phyloP scores from a whole-genome alignment of 2,888 invertebrate species.

The Odiellus spinosus region DNA sequence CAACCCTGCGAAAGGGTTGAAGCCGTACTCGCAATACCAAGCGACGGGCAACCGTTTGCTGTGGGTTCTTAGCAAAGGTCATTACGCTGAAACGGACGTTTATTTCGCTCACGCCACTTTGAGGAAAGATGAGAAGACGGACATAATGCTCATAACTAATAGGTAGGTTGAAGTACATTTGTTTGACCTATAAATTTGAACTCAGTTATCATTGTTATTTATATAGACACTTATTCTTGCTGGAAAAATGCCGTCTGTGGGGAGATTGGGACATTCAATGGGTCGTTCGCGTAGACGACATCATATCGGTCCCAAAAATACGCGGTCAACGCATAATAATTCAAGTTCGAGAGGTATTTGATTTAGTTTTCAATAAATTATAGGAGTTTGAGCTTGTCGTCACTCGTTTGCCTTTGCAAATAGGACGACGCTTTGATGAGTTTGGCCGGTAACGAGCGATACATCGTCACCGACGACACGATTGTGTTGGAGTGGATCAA shows the following conservation, averaged over 20 bases:
- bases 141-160: conserved; percentile 48
- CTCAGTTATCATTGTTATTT: not conserved
- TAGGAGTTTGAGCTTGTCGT: not conserved
- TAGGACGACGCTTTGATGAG: conserved; percentile 24
- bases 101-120: conserved; percentile 54
- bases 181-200: not conserved
- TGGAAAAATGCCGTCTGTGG: conserved; percentile 51
- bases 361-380: not conserved
- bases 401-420: not conserved
- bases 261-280: conserved; percentile 61
- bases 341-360: conserved; percentile 52
- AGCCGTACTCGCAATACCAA: conserved; percentile 51
- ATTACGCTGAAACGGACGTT: conserved; percentile 45
- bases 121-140: conserved; percentile 43
- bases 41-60: conserved; percentile 52
- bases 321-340: conserved; percentile 45
- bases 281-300: conserved; percentile 51
- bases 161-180: conserved; percentile 37
- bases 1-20: conserved; percentile 50
- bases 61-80: conserved; percentile 44
- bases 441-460: conserved; percentile 45
- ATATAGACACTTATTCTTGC: conserved; percentile 51
- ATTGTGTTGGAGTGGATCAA: conserved; percentile 50
- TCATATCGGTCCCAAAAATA: conserved; percentile 48
- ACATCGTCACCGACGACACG: conserved; percentile 45